phyloP scores from a whole-genome alignment of 1,140 invertebrate genomes.

The Cotesia vestalis region DNA sequence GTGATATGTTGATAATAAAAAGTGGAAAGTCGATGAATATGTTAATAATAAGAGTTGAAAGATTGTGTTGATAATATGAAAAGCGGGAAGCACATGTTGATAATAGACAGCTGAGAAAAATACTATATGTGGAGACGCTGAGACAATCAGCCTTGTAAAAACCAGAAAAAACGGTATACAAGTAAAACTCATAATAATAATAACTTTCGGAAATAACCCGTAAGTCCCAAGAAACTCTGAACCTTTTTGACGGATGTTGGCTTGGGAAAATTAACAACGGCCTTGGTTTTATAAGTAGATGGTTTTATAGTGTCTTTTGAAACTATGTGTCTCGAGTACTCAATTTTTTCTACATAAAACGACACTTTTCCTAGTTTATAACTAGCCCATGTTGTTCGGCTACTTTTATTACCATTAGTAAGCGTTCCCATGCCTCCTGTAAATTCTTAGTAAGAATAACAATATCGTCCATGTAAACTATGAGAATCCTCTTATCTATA shows the following conservation, averaged over 20 bases:
- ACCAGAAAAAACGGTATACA: too few species aligned
- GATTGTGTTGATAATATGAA: too few species aligned
- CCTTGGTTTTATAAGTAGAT: conserved; percentile 11
- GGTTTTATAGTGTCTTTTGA: conserved; percentile 1
- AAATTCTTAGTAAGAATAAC: conserved; percentile 3
- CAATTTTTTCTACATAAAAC: not conserved
- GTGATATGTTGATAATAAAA: too few species aligned
- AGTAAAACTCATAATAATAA: too few species aligned
- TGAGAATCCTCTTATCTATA: conserved; percentile 10
- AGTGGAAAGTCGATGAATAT: too few species aligned
- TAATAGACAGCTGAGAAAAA: too few species aligned
- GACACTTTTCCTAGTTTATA: conserved; percentile 13
- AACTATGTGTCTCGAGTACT: conserved; percentile 5
- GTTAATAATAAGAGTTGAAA: too few species aligned
- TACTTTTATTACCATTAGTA: not conserved
- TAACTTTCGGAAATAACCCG: conserved; percentile 16
- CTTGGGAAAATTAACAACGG: conserved; percentile 10
- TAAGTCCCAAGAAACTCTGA: not conserved
- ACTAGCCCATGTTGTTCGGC: conserved; percentile 7
- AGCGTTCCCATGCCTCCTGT: conserved; percentile 13
- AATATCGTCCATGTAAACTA: conserved; percentile 16
- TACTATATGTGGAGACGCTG: too few species aligned
- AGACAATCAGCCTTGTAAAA: too few species aligned
- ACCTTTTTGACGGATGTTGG: conserved; percentile 12
- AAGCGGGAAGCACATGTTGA: too few species aligned